Percentiles rank a stretch among this genome's conserved stretches.
phyloP scores from a whole-genome alignment of 2,888 invertebrate genomes.

The Exephanes ischioxanthus region DNA sequence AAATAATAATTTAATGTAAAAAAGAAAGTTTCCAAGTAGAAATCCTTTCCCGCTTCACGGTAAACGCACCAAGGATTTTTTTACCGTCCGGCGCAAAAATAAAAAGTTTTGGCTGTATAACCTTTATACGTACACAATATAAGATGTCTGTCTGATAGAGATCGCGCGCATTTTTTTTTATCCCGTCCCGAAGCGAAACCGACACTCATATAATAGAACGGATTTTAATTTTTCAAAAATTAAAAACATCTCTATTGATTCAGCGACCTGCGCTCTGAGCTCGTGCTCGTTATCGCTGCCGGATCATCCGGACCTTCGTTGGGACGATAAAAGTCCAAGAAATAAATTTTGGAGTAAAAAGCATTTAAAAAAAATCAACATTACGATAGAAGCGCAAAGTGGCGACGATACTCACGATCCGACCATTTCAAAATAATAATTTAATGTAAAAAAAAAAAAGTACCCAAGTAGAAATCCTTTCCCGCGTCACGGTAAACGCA shows the following conservation, averaged over 20 bases:
- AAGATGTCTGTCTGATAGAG: too few species aligned
- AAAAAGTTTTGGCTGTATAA: not conserved
- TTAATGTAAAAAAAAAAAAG: not conserved
- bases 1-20: not conserved
- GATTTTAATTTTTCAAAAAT: too few species aligned
- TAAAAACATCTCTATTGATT: constrained; percentile 10
- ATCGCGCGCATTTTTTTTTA: too few species aligned
- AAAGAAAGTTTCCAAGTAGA: not conserved
- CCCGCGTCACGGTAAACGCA: not conserved
- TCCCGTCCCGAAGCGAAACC: too few species aligned
- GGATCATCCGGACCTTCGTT: not conserved
- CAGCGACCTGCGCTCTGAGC: not conserved
- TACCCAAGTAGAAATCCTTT: not conserved
- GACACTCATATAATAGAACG: too few species aligned
- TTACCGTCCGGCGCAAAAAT: too few species aligned
- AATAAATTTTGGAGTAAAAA: not conserved
- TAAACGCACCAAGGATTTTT: not conserved
- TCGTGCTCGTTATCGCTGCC: not conserved
- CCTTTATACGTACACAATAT: too few species aligned
- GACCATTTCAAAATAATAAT: too few species aligned
- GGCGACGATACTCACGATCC: too few species aligned
- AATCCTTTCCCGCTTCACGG: not conserved
- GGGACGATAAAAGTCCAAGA: not conserved
- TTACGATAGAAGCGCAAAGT: too few species aligned
- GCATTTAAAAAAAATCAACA: not conserved